A percentile compares a stretch with the other conserved stretches of the same genome.
These are phyloP conservation scores for Drosophila prolongata DNA, from an alignment of 2,888 invertebrate species.

Conservation along the genomic window DNA sequence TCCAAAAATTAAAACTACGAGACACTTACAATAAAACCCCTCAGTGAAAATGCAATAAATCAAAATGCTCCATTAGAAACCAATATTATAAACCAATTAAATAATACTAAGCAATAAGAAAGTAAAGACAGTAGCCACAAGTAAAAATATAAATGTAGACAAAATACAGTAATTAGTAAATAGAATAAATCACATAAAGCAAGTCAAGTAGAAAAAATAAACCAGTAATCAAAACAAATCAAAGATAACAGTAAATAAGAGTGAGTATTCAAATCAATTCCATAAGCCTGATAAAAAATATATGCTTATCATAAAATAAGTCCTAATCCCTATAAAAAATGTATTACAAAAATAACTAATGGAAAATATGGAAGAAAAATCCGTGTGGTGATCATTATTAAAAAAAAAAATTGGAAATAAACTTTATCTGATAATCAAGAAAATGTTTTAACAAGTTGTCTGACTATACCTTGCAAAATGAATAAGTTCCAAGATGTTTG, in stretches of 20 bases:
- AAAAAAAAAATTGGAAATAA: too few species aligned
- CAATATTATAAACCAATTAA: neutral
- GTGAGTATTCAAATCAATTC: too few species aligned
- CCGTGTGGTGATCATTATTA: too few species aligned
- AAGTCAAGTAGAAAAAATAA: neutral
- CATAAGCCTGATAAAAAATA: neutral
- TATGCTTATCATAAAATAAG: neutral
- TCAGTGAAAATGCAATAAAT: constrained; percentile 7
- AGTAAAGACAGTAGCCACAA: constrained; percentile 4
- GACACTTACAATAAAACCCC: constrained; percentile 3
- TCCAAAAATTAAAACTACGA: neutral
- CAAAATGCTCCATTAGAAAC: neutral
- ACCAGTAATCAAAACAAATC: neutral
- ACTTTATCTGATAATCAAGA: too few species aligned
- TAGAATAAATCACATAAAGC: neutral
- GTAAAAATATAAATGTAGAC: neutral
- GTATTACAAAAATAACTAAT: too few species aligned
- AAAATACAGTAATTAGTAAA: neutral
- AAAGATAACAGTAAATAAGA: too few species aligned
- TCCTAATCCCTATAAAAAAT: too few species aligned
- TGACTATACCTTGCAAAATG: too few species aligned
- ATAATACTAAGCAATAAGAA: neutral
- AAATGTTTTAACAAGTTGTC: too few species aligned
- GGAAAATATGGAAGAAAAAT: too few species aligned
- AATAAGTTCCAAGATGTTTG: too few species aligned